Evolutionary conservation across 2,888 invertebrate genomes (phyloP).

Genomic region (Laothoe populi): DNA sequence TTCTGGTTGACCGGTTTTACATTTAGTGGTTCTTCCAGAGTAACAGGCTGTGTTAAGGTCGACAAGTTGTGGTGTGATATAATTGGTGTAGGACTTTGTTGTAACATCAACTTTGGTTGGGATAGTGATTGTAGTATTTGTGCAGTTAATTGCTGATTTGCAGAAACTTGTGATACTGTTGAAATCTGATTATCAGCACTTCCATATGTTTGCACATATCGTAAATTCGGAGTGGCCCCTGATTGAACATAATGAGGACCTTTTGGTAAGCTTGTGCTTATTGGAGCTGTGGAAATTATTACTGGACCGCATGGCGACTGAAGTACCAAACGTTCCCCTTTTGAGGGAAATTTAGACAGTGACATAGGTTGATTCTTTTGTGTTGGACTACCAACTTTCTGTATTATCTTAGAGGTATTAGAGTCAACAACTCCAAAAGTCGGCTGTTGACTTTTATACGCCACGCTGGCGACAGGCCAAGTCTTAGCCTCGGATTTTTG

Average conservation of each 20-base stretch:
- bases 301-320: slow-evolving; percentile 79
- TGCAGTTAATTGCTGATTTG: slow-evolving; percentile 86
- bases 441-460: slow-evolving; percentile 69
- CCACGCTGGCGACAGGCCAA: slow-evolving; percentile 72
- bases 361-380: slow-evolving; percentile 64
- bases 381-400: slow-evolving; percentile 77
- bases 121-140: slow-evolving; percentile 86
- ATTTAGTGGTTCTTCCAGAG: slow-evolving; percentile 59
- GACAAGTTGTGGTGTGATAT: slow-evolving; percentile 45
- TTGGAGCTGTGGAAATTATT: slow-evolving; percentile 71
- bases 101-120: slow-evolving; percentile 74
- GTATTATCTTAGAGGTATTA: slow-evolving; percentile 73
- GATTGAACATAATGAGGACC: slow-evolving; percentile 80
- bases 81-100: slow-evolving; percentile 55
- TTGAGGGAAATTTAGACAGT: slow-evolving; percentile 64
- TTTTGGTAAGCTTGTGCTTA: slow-evolving; percentile 70
- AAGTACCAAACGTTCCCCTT: slow-evolving; percentile 72
- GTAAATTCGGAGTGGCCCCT: slow-evolving; percentile 73
- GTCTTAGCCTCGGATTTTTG: slow-evolving; percentile 73
- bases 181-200: slow-evolving; percentile 66
- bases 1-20: slow-evolving; percentile 67
- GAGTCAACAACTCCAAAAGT: slow-evolving; percentile 67
- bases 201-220: slow-evolving; percentile 76
- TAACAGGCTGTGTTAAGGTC: slow-evolving; percentile 44
- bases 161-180: slow-evolving; percentile 79